phyloP scores from a whole-genome alignment of 2,113 vertebrate genomes.

The Gambusia affinis region DNA sequence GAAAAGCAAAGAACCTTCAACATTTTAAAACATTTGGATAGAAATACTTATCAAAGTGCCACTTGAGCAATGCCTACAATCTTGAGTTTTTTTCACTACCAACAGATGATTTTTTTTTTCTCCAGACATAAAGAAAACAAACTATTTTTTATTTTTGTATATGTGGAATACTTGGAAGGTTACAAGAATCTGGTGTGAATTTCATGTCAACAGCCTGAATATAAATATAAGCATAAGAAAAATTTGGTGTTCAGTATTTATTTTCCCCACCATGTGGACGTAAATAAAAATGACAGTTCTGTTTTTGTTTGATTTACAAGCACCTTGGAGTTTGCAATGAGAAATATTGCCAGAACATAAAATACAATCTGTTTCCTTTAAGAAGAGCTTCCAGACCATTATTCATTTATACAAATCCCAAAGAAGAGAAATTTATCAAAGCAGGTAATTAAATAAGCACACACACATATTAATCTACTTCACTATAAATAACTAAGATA shows the following conservation, averaged over 20 bases:
- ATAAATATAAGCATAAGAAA: neutral
- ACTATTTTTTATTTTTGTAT: neutral
- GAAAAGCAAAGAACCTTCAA: neutral
- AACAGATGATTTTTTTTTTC: neutral
- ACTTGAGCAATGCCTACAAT: neutral
- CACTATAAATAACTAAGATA: constrained; percentile 52
- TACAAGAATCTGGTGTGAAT: neutral
- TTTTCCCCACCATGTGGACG: neutral
- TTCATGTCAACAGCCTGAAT: neutral
- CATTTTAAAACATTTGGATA: no score
- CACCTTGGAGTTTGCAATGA: constrained; percentile 41
- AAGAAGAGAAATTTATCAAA: constrained; percentile 54
- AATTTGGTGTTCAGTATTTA: neutral
- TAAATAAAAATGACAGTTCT: constrained; percentile 4
- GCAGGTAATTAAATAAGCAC: constrained; percentile 60
- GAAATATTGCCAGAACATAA: constrained; percentile 32
- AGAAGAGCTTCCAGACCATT: constrained; percentile 42
- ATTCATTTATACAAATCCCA: constrained; percentile 58
- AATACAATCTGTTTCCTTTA: constrained; percentile 52
- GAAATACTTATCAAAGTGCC: no score
- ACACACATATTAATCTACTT: constrained; percentile 46
- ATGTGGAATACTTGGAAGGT: neutral
- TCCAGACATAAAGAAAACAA: no score
- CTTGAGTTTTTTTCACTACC: neutral
- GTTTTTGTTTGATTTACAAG: constrained; percentile 32